Conservation (phyloP, 2,888 invertebrate species). For the Phyto melanocephala region DNA sequence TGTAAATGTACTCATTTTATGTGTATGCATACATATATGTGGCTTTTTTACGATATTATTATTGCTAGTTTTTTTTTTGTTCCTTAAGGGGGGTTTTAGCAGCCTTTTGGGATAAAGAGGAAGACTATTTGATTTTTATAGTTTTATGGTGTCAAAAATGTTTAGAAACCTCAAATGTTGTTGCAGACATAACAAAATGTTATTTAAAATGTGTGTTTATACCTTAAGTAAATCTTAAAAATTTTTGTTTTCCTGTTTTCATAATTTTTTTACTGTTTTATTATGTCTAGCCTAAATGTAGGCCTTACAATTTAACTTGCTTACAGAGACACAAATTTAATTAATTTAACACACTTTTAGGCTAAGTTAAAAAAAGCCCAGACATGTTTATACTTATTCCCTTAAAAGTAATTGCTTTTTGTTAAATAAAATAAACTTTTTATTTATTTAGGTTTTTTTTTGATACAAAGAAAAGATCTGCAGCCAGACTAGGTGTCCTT, state of each 20-base stretch:
- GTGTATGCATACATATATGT: neutral
- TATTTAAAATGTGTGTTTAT: conserved; percentile 5
- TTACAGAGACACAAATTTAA: conserved; percentile 29
- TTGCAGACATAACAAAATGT: conserved; percentile 43
- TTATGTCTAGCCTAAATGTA: conserved; percentile 59
- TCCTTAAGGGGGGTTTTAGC: neutral
- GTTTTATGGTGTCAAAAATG: conserved; percentile 45
- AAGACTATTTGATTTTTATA: conserved; percentile 54
- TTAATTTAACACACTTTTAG: conserved; percentile 59
- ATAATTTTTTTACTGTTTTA: conserved; percentile 40
- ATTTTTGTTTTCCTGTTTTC: conserved; percentile 16
- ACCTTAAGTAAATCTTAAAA: neutral
- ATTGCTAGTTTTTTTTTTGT: neutral
- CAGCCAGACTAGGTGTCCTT: conserved; percentile 66
- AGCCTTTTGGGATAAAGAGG: conserved; percentile 36
- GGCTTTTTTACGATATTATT: conserved; percentile 29
- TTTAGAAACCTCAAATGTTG: conserved; percentile 24
- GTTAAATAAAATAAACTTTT: neutral
- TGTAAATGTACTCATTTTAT: conserved; percentile 51
- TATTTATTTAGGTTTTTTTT: neutral
- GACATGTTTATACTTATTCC: conserved; percentile 10
- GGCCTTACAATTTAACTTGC: conserved; percentile 40
- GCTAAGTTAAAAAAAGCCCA: conserved; percentile 38
- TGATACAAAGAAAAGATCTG: conserved; percentile 7
- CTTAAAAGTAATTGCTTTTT: conserved; percentile 48